phyloP scores from a whole-genome alignment of 1,140 invertebrate genomes.

The Drosophila murphyi region DNA sequence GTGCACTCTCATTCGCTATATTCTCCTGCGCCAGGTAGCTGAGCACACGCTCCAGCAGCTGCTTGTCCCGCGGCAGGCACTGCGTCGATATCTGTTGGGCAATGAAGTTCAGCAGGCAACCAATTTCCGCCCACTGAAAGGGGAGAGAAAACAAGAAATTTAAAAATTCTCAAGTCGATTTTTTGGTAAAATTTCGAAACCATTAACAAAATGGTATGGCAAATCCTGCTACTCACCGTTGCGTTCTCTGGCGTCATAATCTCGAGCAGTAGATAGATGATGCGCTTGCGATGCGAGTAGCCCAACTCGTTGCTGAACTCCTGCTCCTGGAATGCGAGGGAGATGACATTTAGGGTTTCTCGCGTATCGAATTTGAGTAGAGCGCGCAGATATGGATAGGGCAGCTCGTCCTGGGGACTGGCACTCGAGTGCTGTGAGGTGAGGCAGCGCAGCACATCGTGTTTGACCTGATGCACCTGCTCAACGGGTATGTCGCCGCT shows the following conservation, averaged over 20 bases:
- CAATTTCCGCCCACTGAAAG: slow-evolving; percentile 85
- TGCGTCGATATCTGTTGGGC: slow-evolving; percentile 85
- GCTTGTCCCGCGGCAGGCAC: slow-evolving; percentile 84
- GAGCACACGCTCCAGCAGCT: slow-evolving; percentile 83
- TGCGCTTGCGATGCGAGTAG: slow-evolving; percentile 89
- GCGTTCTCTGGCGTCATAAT: slow-evolving; percentile 90
- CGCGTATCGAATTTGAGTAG: slow-evolving; percentile 94
- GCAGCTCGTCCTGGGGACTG: slow-evolving; percentile 88
- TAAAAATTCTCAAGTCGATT: too few species aligned
- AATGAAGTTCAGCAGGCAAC: slow-evolving; percentile 85
- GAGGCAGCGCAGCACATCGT: slow-evolving; percentile 89
- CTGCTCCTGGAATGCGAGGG: slow-evolving; percentile 94
- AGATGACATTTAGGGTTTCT: slow-evolving; percentile 95
- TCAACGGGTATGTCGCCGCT: slow-evolving; percentile 92
- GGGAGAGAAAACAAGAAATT: not conserved
- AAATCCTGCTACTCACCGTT: slow-evolving; percentile 85
- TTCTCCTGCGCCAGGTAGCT: slow-evolving; percentile 84
- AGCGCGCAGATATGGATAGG: slow-evolving; percentile 92
- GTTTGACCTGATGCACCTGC: slow-evolving; percentile 89
- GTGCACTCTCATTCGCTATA: slow-evolving; percentile 79
- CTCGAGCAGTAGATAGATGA: slow-evolving; percentile 92
- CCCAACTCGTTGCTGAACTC: slow-evolving; percentile 91
- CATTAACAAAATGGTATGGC: too few species aligned
- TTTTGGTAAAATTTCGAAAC: too few species aligned
- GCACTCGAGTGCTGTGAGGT: slow-evolving; percentile 89